Conservation (phyloP, 2,888 invertebrate species). For the Euzetes globulus region DNA sequence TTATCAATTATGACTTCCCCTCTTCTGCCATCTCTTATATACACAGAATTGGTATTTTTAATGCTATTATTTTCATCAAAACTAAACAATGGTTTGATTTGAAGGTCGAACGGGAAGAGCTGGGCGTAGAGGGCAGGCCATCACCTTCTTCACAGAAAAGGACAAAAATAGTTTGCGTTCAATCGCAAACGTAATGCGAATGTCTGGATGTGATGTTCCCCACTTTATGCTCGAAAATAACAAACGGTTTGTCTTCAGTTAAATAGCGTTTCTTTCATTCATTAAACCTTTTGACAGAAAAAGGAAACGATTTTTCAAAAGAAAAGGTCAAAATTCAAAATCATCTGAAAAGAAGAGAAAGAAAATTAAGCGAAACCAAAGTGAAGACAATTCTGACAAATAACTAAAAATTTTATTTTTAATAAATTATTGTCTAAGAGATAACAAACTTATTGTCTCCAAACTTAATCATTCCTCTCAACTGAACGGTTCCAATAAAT, state of each 20-base stretch:
- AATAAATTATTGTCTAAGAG: neutral
- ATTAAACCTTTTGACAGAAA: neutral
- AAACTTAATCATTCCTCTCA: constrained; percentile 21
- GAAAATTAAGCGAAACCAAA: neutral
- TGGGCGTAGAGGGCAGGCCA: constrained; percentile 74
- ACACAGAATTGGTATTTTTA: constrained; percentile 62
- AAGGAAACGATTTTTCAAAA: neutral
- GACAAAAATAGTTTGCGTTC: constrained; percentile 79
- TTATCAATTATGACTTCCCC: constrained; percentile 96
- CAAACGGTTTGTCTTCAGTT: constrained; percentile 46
- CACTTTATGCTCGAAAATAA: constrained; percentile 76
- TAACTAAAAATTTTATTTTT: neutral
- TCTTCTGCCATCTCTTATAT: constrained; percentile 79
- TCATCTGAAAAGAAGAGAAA: neutral
- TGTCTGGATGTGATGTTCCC: constrained; percentile 86
- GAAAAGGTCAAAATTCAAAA: neutral
- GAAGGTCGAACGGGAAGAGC: constrained; percentile 75
- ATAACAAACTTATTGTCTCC: constrained; percentile 20
- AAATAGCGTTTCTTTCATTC: neutral
- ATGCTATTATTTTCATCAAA: neutral
- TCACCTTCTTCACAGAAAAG: constrained; percentile 87
- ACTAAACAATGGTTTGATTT: constrained; percentile 51
- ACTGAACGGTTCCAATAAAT: constrained; percentile 18
- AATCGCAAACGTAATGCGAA: constrained; percentile 79
- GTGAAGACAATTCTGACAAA: neutral